These are phyloP conservation scores for Entosphenus tridentatus DNA, from an alignment of 2,113 vertebrate species.

Conservation along the genomic window DNA sequence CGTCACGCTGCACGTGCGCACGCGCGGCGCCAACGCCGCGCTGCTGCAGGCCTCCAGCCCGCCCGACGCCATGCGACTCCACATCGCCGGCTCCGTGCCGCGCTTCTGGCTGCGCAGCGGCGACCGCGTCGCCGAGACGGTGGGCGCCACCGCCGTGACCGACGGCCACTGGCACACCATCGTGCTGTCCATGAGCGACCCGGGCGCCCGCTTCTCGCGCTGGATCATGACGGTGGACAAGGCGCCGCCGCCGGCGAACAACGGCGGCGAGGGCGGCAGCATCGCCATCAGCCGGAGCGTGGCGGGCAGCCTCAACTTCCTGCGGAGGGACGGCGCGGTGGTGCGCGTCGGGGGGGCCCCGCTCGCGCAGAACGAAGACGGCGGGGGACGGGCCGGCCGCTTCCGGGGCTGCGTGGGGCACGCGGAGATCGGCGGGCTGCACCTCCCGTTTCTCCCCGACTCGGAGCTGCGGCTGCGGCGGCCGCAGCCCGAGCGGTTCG, in stretches of 20 bases:
- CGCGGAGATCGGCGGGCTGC: too few relatives aligned
- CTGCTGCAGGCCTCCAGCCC: conserved; percentile 27
- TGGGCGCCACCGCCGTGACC: conserved; percentile 18
- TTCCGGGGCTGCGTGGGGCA: too few relatives aligned
- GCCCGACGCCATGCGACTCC: conserved; percentile 32
- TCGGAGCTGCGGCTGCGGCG: too few relatives aligned
- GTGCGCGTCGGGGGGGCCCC: too few relatives aligned
- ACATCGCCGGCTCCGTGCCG: conserved; percentile 39
- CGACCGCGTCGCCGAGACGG: conserved; percentile 23
- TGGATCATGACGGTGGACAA: conserved; percentile 45
- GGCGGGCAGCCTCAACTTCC: conserved; percentile 7
- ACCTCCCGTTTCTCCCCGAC: too few relatives aligned
- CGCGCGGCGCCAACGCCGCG: conserved; percentile 36
- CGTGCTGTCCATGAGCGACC: conserved; percentile 28
- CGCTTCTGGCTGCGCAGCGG: conserved; percentile 32
- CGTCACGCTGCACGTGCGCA: conserved; percentile 42
- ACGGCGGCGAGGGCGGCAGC: too few relatives aligned
- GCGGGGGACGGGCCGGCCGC: too few relatives aligned
- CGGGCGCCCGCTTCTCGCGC: conserved; percentile 15
- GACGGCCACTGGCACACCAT: conserved; percentile 61
- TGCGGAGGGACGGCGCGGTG: too few relatives aligned
- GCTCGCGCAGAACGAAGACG: too few relatives aligned
- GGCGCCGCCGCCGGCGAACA: not conserved
- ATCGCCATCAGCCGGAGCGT: conserved; percentile 19
- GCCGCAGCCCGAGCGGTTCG: too few relatives aligned